A percentile compares a stretch with the other conserved stretches of the same genome.
phyloP scores from a whole-genome alignment of 37 sponge, comb jelly and placozoan species.

The Haliclona indistincta region DNA sequence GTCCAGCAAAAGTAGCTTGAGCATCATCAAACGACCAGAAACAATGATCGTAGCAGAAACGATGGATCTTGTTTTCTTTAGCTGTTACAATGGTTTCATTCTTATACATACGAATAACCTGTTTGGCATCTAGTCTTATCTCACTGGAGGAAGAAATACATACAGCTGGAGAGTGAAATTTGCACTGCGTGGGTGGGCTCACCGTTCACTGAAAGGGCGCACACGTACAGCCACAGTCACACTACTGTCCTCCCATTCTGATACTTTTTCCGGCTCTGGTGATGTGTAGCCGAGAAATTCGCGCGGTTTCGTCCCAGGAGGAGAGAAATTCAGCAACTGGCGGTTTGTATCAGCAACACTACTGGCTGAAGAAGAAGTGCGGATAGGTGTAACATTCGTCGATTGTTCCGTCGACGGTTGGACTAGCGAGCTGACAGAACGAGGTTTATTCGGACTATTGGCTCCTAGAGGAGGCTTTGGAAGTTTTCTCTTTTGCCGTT shows the following conservation, averaged over 20 bases:
- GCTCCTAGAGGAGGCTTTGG: too few relatives aligned
- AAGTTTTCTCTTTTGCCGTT: too few relatives aligned
- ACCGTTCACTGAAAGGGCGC: slow-evolving; percentile 77
- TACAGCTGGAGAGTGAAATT: not conserved
- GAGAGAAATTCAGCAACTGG: not conserved
- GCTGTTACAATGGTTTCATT: slow-evolving; percentile 55
- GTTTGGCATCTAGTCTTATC: slow-evolving; percentile 39
- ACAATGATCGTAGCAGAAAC: slow-evolving; percentile 82
- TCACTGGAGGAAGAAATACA: slow-evolving; percentile 24
- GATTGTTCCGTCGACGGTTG: too few relatives aligned
- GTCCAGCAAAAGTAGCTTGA: slow-evolving; percentile 22
- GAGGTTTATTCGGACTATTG: too few relatives aligned
- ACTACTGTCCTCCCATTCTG: slow-evolving; percentile 62
- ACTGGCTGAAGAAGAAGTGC: not conserved
- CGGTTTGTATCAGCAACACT: not conserved
- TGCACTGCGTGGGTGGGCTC: not conserved
- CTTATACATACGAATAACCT: slow-evolving; percentile 30
- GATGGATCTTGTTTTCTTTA: slow-evolving; percentile 19
- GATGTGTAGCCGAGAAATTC: not conserved
- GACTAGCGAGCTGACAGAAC: too few relatives aligned
- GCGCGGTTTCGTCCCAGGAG: slow-evolving; percentile 7
- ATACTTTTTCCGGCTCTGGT: not conserved
- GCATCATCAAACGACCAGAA: slow-evolving; percentile 76
- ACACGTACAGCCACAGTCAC: slow-evolving; percentile 82
- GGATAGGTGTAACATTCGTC: not conserved